phyloP scores from a whole-genome alignment of 2,113 vertebrate genomes.

The Anhinga rufa region DNA sequence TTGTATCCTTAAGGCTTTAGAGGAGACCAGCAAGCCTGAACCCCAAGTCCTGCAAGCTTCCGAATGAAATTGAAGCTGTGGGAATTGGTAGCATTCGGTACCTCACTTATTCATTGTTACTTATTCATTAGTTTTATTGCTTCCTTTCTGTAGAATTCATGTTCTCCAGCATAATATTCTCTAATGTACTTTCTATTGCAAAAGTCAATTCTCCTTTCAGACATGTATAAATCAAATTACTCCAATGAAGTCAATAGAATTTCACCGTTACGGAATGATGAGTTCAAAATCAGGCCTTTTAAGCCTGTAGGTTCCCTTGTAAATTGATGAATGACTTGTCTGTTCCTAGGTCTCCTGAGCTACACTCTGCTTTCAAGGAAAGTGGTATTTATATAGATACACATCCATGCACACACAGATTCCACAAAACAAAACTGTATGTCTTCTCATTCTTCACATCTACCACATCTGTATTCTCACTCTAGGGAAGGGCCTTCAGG shows the following conservation, averaged over 20 bases:
- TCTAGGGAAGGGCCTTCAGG: not conserved
- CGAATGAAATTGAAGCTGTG: not conserved
- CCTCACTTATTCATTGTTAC: not conserved
- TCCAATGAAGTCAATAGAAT: not conserved
- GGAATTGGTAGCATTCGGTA: not conserved
- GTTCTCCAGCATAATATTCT: not conserved
- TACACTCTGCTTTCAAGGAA: not conserved
- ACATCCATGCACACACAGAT: not conserved
- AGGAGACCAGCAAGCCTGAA: not conserved
- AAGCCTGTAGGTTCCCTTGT: not conserved
- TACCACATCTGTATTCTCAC: not conserved
- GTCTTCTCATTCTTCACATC: not conserved
- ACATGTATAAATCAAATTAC: not conserved
- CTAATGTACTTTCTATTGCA: not conserved
- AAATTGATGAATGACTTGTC: not conserved
- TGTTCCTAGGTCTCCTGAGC: not conserved
- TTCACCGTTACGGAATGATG: not conserved
- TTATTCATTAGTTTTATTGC: not conserved
- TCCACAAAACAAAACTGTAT: not conserved
- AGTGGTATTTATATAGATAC: not conserved
- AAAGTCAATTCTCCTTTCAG: not conserved
- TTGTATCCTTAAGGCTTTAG: not conserved
- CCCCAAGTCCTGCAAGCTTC: not conserved
- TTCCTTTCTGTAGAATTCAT: not conserved
- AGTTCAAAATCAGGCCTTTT: not conserved